These are phyloP conservation scores for Drosophila pseudotalamancana DNA, from an alignment of 2,888 invertebrate species.

Conservation along the genomic window DNA sequence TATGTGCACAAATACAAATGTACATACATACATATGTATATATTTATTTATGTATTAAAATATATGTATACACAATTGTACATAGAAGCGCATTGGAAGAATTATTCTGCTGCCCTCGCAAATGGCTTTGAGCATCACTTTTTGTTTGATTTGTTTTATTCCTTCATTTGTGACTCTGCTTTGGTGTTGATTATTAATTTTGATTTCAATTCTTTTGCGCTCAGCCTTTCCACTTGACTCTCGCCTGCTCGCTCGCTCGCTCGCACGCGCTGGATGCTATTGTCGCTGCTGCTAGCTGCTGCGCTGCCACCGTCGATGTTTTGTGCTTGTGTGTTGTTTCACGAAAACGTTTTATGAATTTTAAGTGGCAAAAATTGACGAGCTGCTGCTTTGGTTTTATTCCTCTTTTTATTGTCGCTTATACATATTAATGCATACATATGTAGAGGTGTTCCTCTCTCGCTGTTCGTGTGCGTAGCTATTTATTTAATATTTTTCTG, in stretches of 20 bases:
- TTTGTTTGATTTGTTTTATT: conserved; percentile 7
- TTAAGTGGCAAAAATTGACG: conserved; percentile 74
- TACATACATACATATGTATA: not conserved
- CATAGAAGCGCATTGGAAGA: not conserved
- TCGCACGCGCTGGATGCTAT: not conserved
- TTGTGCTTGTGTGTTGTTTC: conserved; percentile 28
- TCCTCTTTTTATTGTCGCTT: conserved; percentile 68
- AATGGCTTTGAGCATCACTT: conserved; percentile 16
- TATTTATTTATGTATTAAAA: not conserved
- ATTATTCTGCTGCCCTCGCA: not conserved
- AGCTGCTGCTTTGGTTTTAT: conserved; percentile 72
- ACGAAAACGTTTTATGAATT: conserved; percentile 72
- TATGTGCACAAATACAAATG: not conserved
- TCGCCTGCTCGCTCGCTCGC: not conserved
- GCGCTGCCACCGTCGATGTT: conserved; percentile 12
- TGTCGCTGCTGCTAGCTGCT: not conserved
- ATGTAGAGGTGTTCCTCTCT: conserved; percentile 1
- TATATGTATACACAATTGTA: too few species aligned
- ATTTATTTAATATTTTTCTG: conserved; percentile 69
- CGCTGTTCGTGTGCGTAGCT: conserved; percentile 17
- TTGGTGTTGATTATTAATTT: conserved; percentile 42
- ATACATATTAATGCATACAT: conserved; percentile 30
- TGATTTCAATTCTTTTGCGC: conserved; percentile 35
- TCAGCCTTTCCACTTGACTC: conserved; percentile 15
- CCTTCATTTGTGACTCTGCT: conserved; percentile 9